Base-by-base conservation (phyloP, 2,113 vertebrate species). In the Mellivora capensis region DNA sequence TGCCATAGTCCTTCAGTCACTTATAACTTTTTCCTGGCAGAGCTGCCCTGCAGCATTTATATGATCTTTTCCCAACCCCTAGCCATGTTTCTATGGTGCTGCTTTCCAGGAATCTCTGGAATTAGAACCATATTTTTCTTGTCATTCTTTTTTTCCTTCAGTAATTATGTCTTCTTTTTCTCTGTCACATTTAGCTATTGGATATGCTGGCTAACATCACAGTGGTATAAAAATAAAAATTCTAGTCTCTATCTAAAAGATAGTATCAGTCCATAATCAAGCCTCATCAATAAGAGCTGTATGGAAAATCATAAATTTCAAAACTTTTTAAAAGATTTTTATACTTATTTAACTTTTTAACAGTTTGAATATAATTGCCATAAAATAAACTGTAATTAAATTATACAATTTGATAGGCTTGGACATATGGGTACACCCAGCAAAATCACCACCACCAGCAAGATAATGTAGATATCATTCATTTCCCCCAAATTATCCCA, bases 51-150 rank as follows among this genome's bases (percentile, higher is more conserved):
- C 9, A 87, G 4, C 2, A 85, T 37, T 64, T 29, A 44, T 11
- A 84, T 54, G 23, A n/a, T 17, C 3, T 74, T 84, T 96, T 59
- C 93, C 14, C 14, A 72, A 72, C 23, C 82, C 57, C 57, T 88
- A 83, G 18, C 37, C 64, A 96, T 91, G 6, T 10, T 95, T 64
- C 95, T 97, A 64, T 71, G 8, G 54, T 96, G 34, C 2, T 94
- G 10, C 4, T 98, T 97, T 96, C 42, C 18, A 94, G 72, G 57
- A 96, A 96, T 89, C 80, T 81, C 7, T 97, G 72, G 57, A 97
- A 91, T 52, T 27, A 27, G 57, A 96, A 69, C 1, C 29, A 88
- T 88, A 72, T 90, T 93, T 77, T 96, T 80, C 3, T 86, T n/a
- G 39, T 94, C 7, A 67, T 64, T 88, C 72, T 11, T 61, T 84